Base-by-base conservation (phyloP, 2,888 invertebrate species). In the Leucania comma region DNA sequence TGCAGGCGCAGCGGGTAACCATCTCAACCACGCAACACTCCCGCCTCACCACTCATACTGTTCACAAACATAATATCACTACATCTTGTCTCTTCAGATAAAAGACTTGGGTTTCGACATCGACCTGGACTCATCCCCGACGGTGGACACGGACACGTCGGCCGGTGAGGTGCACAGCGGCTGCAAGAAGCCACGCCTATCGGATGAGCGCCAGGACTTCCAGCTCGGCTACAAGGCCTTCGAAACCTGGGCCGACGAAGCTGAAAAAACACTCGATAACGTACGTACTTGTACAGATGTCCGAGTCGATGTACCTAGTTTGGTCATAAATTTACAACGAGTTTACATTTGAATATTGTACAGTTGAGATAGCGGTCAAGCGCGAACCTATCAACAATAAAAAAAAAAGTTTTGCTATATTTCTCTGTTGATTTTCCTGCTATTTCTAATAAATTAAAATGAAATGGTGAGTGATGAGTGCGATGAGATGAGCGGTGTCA, bases 1-100 rank as follows among this genome's bases (percentile, higher is more conserved):
- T 98, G 75, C 98, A 98, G 91, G 97, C 96, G 82, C 96, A 95
- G 89, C 95, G 97, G 96, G 98, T 96, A 57, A 76, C 58, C 3
- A 20, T 3, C 38, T 3, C 42, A 17, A 9, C 4, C 38, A 1
- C 42, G 5, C 3, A 2, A 20, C 5, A 5, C 0, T 17, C 42
- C 5, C 1, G 17, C 17, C 17, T 42, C 42, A 17, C 42, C 1
- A 17, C 17, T 17, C 14, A 17, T 17, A 42, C 42, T 5, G 42
- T 17, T 3, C 10, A 5, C 17, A 17, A 3, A 22, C 22, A 29
- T 42, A n/a, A 24, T 12, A 6, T 46, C 12, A 6, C 24, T 4
- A 20, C 26, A 51, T 22, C 2, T 53, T 24, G 14, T 38, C 4
- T 1, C 20, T 85, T 6, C 88, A 97, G 97, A 97, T 97, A 83